Evolutionary conservation across 2,888 invertebrate genomes (phyloP).

Genomic region (Tipula unca): DNA sequence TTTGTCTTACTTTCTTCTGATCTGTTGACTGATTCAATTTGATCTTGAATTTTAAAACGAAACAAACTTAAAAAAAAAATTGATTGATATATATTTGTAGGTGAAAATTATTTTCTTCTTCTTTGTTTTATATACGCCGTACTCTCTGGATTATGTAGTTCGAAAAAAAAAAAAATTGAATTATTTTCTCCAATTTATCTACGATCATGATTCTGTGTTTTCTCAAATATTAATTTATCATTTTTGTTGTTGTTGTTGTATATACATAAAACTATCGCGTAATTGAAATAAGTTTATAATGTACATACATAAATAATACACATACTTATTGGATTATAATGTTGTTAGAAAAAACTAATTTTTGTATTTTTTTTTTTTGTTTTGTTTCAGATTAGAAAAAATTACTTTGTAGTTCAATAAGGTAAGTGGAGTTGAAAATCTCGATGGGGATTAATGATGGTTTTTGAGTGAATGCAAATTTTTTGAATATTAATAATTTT

Average conservation of each 20-base stretch:
- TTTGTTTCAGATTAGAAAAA: background rate
- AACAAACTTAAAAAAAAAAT: background rate
- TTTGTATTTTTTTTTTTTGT: background rate
- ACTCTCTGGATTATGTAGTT: background rate
- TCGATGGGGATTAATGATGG: background rate
- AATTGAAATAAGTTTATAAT: background rate
- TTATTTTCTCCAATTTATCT: background rate
- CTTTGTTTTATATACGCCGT: background rate
- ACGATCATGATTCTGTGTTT: background rate
- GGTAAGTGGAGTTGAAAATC: background rate
- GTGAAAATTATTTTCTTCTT: background rate
- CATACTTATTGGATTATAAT: background rate
- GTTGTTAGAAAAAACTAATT: background rate
- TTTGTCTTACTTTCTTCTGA: background rate
- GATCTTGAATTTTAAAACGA: background rate
- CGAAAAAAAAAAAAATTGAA: background rate
- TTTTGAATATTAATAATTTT: background rate
- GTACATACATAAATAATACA: background rate
- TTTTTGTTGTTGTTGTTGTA: background rate
- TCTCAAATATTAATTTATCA: background rate
- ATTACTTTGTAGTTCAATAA: background rate
- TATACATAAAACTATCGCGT: background rate
- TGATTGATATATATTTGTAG: background rate
- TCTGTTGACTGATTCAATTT: background rate
- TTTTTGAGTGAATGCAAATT: background rate